These are phyloP conservation scores for Sarcophaga variegata DNA, from an alignment of 2,888 invertebrate species.

Conservation along the genomic window DNA sequence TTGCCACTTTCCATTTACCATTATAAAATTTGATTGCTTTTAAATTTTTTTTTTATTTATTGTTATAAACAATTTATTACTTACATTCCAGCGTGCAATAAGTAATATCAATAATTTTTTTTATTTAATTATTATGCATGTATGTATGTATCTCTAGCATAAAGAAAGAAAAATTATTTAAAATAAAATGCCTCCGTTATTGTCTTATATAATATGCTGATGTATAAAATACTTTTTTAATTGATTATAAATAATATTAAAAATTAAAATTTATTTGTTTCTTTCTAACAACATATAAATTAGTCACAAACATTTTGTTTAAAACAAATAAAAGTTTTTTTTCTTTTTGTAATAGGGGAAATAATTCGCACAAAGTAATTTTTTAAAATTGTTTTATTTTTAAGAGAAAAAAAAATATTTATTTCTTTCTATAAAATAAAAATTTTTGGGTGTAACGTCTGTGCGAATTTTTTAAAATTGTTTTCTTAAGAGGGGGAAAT, in stretches of 20 bases:
- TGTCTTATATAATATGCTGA: background rate
- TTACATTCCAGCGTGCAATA: slow-evolving; percentile 75
- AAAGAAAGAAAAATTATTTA: slow-evolving; percentile 43
- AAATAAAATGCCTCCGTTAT: slow-evolving; percentile 73
- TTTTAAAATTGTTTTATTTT: background rate
- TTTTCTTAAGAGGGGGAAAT: background rate
- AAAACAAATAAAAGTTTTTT: slow-evolving; percentile 37
- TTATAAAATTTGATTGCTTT: background rate
- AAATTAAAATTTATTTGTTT: slow-evolving; percentile 12
- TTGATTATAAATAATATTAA: background rate
- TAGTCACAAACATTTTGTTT: slow-evolving; percentile 61
- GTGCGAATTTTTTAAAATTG: slow-evolving; percentile 71
- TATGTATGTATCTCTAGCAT: background rate
- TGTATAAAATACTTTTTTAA: background rate
- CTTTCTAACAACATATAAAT: slow-evolving; percentile 25
- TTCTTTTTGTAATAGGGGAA: slow-evolving; percentile 31
- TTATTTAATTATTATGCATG: background rate
- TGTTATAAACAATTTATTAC: slow-evolving; percentile 56
- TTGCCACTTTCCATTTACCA: too few species aligned
- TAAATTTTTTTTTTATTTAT: slow-evolving; percentile 14
- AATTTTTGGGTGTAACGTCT: slow-evolving; percentile 78
- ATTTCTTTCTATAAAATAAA: background rate
- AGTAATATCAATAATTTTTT: background rate
- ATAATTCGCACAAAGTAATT: slow-evolving; percentile 64
- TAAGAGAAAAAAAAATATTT: background rate